Percentiles rank a stretch among this genome's conserved stretches.
Evolutionary conservation across 2,888 invertebrate genomes (phyloP).

Genomic region (Drosophila histrio): DNA sequence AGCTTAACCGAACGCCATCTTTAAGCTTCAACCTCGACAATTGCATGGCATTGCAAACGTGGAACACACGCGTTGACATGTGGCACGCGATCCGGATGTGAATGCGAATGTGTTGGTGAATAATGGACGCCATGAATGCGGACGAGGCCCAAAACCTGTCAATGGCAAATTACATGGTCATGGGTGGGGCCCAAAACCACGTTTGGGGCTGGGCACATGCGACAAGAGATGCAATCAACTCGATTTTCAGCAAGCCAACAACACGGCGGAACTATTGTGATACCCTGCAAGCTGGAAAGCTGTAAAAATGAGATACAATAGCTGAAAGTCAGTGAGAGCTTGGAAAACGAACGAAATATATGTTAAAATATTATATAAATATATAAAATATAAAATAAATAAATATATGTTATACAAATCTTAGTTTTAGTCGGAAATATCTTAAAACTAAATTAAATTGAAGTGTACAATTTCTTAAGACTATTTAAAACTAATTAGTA

Average conservation of each 20-base stretch:
- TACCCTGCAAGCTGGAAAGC: background rate
- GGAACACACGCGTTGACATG: constrained; percentile 82
- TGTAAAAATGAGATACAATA: too few species aligned
- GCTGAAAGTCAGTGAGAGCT: background rate
- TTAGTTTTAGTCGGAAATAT: too few species aligned
- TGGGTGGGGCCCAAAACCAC: constrained; percentile 46
- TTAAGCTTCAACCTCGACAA: constrained; percentile 53
- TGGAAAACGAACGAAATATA: background rate
- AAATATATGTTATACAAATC: too few species aligned
- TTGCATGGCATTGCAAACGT: constrained; percentile 51
- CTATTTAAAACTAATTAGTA: too few species aligned
- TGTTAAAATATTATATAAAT: too few species aligned
- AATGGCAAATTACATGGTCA: constrained; percentile 69
- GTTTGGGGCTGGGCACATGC: constrained; percentile 44
- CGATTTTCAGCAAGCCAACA: background rate
- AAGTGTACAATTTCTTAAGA: too few species aligned
- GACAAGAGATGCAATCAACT: constrained; percentile 78
- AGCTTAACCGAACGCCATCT: constrained; percentile 35
- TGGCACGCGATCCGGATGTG: constrained; percentile 77
- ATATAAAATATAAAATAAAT: too few species aligned
- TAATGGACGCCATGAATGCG: constrained; percentile 28
- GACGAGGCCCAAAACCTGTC: constrained; percentile 62
- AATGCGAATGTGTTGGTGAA: background rate
- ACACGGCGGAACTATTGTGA: background rate
- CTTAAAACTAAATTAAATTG: too few species aligned